Percentiles rank a stretch among this genome's conserved stretches.
phyloP scores from a whole-genome alignment of 2,113 vertebrate genomes.

The Cottus gobio region DNA sequence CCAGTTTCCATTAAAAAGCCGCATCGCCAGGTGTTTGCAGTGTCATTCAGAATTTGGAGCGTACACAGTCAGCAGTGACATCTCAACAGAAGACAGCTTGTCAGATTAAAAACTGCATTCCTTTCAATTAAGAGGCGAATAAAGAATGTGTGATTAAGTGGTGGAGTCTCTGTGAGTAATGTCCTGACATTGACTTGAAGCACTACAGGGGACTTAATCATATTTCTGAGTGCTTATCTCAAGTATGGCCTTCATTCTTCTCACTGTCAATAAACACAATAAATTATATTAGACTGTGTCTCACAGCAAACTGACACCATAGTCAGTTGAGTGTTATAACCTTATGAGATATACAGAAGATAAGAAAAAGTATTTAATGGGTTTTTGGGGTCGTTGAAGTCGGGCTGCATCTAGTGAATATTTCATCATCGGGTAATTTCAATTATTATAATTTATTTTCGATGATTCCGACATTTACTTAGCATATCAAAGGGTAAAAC shows the following conservation, averaged over 20 bases:
- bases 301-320: neutral
- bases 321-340: neutral
- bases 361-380: neutral
- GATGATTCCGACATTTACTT: neutral
- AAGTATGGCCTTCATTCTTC: slow-evolving; percentile 14
- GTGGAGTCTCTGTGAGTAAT: slow-evolving; percentile 32
- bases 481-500: neutral
- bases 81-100: slow-evolving; percentile 49
- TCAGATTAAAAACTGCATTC: slow-evolving; percentile 57
- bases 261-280: neutral
- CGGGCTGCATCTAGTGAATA: neutral
- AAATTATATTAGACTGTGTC: neutral
- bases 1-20: slow-evolving; percentile 54
- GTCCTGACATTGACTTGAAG: slow-evolving; percentile 44
- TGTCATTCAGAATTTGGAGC: slow-evolving; percentile 57
- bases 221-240: slow-evolving; percentile 27
- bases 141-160: slow-evolving; percentile 42
- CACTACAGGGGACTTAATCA: slow-evolving; percentile 32
- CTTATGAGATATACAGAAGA: neutral
- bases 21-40: slow-evolving; percentile 43
- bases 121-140: slow-evolving; percentile 47
- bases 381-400: neutral
- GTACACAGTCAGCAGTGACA: slow-evolving; percentile 32
- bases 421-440: neutral
- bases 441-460: neutral